Evolutionary conservation across 2,797 vertebrate species (phyloP).

Genomic region (Acanthurus tractus): DNA sequence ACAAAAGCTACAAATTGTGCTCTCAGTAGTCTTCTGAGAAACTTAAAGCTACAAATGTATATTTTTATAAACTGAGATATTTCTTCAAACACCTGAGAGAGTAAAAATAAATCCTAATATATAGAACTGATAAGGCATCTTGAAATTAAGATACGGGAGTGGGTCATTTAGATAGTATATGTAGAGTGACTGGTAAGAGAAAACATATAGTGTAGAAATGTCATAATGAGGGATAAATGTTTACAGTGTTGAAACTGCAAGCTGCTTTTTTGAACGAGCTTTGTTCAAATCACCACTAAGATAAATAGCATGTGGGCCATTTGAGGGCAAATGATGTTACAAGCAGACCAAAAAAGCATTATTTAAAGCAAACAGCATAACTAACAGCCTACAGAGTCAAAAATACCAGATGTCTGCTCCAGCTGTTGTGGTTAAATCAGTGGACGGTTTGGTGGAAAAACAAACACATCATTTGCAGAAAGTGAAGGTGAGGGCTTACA

Average conservation of each 20-base stretch:
- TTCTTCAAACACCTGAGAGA: not conserved
- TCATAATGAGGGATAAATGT: too few relatives aligned
- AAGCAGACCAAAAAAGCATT: not conserved
- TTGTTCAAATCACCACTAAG: not conserved
- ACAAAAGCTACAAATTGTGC: not conserved
- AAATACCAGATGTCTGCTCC: not conserved
- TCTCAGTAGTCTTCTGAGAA: too few relatives aligned
- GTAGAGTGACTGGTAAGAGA: not conserved
- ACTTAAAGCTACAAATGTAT: not conserved
- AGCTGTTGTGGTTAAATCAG: not conserved
- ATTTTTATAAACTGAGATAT: too few relatives aligned
- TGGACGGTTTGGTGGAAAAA: not conserved
- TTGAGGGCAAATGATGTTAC: not conserved
- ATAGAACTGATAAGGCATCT: not conserved
- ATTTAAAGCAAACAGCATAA: not conserved
- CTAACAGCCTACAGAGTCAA: not conserved
- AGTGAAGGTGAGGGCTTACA: not conserved
- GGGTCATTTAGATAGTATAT: not conserved
- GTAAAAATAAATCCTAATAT: not conserved
- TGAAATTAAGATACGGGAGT: not conserved
- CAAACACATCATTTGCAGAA: not conserved
- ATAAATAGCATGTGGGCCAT: not conserved
- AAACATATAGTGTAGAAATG: too few relatives aligned
- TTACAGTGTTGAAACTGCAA: too few relatives aligned
- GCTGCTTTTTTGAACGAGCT: too few relatives aligned